These are phyloP conservation scores for Bombus superbus DNA, from an alignment of 1,140 invertebrate genomes.

Conservation along the genomic window DNA sequence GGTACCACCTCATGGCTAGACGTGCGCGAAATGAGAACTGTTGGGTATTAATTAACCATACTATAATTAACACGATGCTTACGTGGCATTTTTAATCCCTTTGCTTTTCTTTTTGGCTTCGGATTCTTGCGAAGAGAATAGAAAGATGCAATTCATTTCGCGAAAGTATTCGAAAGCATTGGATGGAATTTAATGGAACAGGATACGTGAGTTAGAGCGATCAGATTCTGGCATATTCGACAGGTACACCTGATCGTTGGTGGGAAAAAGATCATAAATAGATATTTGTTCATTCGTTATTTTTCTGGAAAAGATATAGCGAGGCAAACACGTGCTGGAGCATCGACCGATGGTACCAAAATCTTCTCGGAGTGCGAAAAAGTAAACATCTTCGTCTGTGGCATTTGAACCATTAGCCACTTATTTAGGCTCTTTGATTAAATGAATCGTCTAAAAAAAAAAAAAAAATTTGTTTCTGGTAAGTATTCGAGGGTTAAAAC, in stretches of 20 bases:
- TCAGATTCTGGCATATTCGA: not conserved
- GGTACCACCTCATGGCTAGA: constrained; percentile 36
- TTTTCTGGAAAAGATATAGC: not conserved
- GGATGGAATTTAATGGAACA: not conserved
- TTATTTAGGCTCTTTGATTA: not conserved
- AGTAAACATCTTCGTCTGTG: not conserved
- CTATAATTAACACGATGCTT: constrained; percentile 21
- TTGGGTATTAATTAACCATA: constrained; percentile 26
- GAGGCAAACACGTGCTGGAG: not conserved
- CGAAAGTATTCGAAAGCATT: not conserved
- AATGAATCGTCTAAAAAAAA: no score
- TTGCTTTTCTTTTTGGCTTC: not conserved
- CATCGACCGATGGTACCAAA: not conserved
- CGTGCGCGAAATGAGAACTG: constrained; percentile 45
- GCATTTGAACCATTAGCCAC: not conserved
- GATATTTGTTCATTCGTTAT: not conserved
- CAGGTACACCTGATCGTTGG: not conserved
- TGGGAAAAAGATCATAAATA: not conserved
- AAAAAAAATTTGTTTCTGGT: no score
- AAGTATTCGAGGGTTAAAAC: not conserved
- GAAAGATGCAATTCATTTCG: not conserved
- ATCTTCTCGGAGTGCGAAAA: not conserved
- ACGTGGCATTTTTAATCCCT: not conserved
- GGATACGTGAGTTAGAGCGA: not conserved
- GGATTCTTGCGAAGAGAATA: not conserved